Percentiles rank a stretch among this genome's conserved stretches.
Conservation (phyloP, 2,888 invertebrate genomes). For the Synanthedon tipuliformis region DNA sequence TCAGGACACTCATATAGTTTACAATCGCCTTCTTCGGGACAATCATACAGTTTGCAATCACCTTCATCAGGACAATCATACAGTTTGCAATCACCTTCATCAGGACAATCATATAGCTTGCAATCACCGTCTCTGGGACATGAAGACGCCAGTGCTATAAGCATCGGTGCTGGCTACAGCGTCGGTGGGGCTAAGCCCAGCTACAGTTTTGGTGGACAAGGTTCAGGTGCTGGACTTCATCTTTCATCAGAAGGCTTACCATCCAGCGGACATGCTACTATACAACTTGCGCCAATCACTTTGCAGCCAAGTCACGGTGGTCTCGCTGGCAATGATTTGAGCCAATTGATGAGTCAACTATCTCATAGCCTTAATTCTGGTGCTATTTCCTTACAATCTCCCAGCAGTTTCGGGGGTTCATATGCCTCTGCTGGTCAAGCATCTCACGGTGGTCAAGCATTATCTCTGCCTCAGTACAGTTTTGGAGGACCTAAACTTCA, state of each 20-base stretch:
- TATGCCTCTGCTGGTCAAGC: conserved; percentile 36
- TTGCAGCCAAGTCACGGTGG: conserved; percentile 40
- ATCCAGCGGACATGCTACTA: conserved; percentile 33
- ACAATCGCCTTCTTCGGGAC: conserved; percentile 10
- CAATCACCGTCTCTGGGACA: conserved; percentile 31
- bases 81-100: conserved; percentile 15
- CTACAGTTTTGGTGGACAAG: conserved; percentile 36
- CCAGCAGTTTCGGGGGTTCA: conserved; percentile 29
- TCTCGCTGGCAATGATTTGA: conserved; percentile 36
- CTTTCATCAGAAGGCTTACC: conserved; percentile 32
- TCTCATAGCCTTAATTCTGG: conserved; percentile 47
- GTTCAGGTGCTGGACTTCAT: conserved; percentile 31
- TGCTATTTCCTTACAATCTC: conserved; percentile 38
- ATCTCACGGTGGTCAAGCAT: conserved; percentile 32
- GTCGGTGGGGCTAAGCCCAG: conserved; percentile 52
- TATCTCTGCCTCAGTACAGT: conserved; percentile 34
- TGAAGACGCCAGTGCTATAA: conserved; percentile 54
- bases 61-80: conserved; percentile 30
- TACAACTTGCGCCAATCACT: conserved; percentile 50
- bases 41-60: conserved; percentile 22
- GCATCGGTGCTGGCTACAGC: conserved; percentile 60
- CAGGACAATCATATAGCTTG: conserved; percentile 17
- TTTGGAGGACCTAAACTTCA: conserved; percentile 38
- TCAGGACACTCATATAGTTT: conserved; percentile 29
- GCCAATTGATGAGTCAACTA: conserved; percentile 55